Evolutionary conservation across 1,140 invertebrate genomes (phyloP).

Genomic region (Bicyclus anynana): DNA sequence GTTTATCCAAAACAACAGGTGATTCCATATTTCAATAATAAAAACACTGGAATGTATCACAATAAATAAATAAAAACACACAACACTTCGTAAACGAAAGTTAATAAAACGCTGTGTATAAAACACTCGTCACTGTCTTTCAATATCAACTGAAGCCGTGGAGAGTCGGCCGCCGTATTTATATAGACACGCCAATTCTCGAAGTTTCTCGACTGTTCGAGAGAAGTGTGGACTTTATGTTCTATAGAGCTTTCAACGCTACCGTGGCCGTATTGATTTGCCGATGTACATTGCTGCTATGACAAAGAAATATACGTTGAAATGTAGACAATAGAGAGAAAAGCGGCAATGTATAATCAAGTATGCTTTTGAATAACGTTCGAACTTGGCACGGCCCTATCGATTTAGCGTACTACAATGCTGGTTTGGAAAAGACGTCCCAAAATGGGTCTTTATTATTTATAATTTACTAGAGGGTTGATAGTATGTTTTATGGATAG

Average conservation of each 20-base stretch:
- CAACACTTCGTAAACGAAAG: slow-evolving; percentile 39
- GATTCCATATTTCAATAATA: slow-evolving; percentile 59
- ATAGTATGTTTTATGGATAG: too few relatives aligned
- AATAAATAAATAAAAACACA: slow-evolving; percentile 39
- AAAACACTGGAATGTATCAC: slow-evolving; percentile 61
- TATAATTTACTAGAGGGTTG: too few relatives aligned
- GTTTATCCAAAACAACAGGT: slow-evolving; percentile 68
- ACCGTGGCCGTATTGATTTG: neutral
- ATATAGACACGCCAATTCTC: slow-evolving; percentile 37
- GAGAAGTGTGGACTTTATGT: slow-evolving; percentile 33
- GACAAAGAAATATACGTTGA: neutral
- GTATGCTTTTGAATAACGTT: neutral
- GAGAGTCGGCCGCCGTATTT: slow-evolving; percentile 39
- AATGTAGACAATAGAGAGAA: neutral
- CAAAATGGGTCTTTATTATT: too few relatives aligned
- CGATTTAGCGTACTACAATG: neutral
- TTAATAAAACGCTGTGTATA: slow-evolving; percentile 19
- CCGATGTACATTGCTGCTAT: slow-evolving; percentile 18
- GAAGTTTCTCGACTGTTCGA: slow-evolving; percentile 45
- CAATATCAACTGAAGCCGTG: slow-evolving; percentile 51
- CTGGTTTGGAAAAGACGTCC: neutral
- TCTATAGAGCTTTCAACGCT: neutral
- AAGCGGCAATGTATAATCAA: neutral
- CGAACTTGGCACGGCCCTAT: neutral
- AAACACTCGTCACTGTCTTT: slow-evolving; percentile 39